phyloP scores from a whole-genome alignment of 2,113 vertebrate species.

The Athene cunicularia region DNA sequence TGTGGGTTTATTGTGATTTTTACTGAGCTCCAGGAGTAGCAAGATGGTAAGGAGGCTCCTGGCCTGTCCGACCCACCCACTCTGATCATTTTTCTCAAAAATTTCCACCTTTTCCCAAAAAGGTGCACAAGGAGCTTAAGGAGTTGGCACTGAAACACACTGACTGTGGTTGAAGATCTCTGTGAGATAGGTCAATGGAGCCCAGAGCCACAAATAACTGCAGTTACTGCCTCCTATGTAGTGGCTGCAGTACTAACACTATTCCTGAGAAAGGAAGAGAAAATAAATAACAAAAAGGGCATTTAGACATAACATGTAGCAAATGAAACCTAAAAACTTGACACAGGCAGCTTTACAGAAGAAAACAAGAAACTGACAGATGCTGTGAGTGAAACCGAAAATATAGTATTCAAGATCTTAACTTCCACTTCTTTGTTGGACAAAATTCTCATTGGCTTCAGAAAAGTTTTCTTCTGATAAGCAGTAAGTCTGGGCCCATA shows the following conservation, averaged over 20 bases:
- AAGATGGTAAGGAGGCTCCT: background rate
- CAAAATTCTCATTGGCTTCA: background rate
- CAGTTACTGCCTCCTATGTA: background rate
- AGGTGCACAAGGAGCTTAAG: background rate
- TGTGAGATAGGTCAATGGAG: background rate
- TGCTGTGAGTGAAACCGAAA: background rate
- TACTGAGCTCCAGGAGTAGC: background rate
- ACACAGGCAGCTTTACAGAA: background rate
- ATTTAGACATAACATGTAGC: background rate
- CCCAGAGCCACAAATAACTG: background rate
- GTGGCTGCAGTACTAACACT: background rate
- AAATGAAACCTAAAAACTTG: background rate
- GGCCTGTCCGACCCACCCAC: rapidly evolving
- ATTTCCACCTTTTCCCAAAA: background rate
- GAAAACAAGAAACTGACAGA: background rate
- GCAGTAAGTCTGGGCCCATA: background rate
- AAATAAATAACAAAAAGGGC: background rate
- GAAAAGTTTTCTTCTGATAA: background rate
- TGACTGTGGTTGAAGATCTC: background rate
- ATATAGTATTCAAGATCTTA: background rate
- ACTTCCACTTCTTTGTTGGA: background rate
- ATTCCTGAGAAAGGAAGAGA: background rate
- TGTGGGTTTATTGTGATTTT: background rate
- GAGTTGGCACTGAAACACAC: background rate
- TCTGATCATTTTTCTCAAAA: background rate